phyloP scores from a whole-genome alignment of 2,797 vertebrate species.

The Pyrocephalus nanus region DNA sequence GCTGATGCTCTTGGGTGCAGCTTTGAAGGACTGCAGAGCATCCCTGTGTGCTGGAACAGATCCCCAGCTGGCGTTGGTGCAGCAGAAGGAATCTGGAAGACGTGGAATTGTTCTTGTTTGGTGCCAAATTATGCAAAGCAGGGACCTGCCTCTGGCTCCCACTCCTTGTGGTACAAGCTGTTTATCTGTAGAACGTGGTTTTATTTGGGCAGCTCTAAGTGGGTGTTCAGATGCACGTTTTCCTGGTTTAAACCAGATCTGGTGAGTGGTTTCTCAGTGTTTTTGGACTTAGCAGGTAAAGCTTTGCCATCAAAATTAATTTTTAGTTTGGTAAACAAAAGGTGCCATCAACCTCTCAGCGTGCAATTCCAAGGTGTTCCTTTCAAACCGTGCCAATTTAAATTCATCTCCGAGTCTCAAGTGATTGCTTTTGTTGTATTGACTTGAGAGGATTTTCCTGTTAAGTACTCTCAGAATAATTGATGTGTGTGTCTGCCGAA shows the following conservation, averaged over 20 bases:
- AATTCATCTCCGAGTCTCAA: background rate
- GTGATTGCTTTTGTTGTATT: conserved; percentile 55
- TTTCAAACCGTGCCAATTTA: conserved; percentile 34
- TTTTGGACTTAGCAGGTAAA: background rate
- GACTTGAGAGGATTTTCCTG: conserved; percentile 26
- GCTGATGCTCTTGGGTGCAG: background rate
- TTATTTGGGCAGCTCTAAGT: background rate
- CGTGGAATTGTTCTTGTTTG: background rate
- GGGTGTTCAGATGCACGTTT: background rate
- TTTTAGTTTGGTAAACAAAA: conserved; percentile 28
- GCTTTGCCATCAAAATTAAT: background rate
- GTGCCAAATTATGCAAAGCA: conserved; percentile 16
- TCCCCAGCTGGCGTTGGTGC: background rate
- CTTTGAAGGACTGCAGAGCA: background rate
- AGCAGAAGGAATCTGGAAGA: conserved; percentile 3
- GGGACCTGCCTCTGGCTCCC: conserved; percentile 26
- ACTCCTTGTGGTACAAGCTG: background rate
- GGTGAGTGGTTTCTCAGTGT: background rate
- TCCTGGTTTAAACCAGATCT: background rate
- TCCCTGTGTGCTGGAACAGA: background rate
- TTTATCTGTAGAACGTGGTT: conserved; percentile 1
- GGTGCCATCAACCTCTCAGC: background rate
- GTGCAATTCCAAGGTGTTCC: conserved; percentile 19
- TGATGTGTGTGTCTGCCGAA: background rate
- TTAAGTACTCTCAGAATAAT: conserved; percentile 40